Evolutionary conservation across 2,888 invertebrate genomes (phyloP), one percentile per base, ranked within the genome.

Genomic region (Smittia aterrima): DNA sequence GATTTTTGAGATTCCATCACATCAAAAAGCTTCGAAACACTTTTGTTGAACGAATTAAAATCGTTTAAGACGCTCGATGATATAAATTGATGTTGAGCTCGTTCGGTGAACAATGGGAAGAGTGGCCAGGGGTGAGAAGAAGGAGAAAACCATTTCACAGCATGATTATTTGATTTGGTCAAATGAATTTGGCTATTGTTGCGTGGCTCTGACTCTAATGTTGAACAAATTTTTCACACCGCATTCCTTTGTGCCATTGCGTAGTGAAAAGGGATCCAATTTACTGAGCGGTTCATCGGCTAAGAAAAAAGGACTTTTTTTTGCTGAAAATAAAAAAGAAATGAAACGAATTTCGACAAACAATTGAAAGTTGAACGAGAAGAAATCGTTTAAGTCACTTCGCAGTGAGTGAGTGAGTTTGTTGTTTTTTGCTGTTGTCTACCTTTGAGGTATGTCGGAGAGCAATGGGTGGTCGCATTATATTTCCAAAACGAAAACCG

Each of bases 91-190:
- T 58, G 58, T 58, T 58, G 58, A 58, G 22, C n/a, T 22, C 20
- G 22, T 27, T 24, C 25, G 13, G 27, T 27, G 25, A 27, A 64
- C 64, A 64, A 64, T 27, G n/a, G 27, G 6, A 47, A 67, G 67
- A 67, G 67, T 40, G 67, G 22, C 41, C n/a, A 32, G 22, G 25
- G 64, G 64, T n/a, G 27, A 27, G 27, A 27, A 64, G 16, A 27
- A 41, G 47, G 40, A 41, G 41, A 72, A 58, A 41, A 64, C 58
- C 64, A 74, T 74, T 74, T 64, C 74, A 74, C 74, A 74, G 74
- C 74, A 74, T 74, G 74, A 74, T 74, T 74, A 74, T 74, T 74
- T 74, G 74, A 74, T 74, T 74, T 74, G 74, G 74, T 74, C 74
- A 74, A 74, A 74, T 66, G 41, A 41, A 25, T 58, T 32, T 72